A percentile compares a stretch with the other conserved stretches of the same genome.
Conservation (phyloP, 2,113 vertebrate genomes). For the Trochalopteron elliotii region DNA sequence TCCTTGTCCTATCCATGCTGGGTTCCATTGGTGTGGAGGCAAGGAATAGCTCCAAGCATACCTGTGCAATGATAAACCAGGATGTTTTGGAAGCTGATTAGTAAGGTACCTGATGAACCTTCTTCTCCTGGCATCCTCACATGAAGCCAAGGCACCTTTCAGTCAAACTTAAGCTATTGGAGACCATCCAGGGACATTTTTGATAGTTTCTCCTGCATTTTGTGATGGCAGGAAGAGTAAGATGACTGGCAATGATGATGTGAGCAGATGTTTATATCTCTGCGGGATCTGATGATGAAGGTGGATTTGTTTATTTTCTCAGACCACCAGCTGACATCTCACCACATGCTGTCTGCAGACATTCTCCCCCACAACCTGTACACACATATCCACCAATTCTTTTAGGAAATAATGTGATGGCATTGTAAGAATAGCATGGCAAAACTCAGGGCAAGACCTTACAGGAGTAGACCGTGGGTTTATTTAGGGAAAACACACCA, state of each 20-base stretch:
- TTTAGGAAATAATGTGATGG: background rate
- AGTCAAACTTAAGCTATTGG: background rate
- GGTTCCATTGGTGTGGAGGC: fast-evolving
- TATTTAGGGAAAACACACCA: background rate
- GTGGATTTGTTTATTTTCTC: background rate
- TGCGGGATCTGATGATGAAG: background rate
- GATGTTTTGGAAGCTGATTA: background rate
- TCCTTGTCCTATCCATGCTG: background rate
- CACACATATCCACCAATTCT: background rate
- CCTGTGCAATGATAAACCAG: fast-evolving
- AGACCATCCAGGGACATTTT: background rate
- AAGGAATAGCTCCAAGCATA: background rate
- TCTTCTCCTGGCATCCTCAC: background rate
- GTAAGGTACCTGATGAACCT: background rate
- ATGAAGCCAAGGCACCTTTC: background rate
- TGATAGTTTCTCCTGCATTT: background rate
- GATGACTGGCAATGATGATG: fast-evolving
- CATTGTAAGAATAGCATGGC: background rate
- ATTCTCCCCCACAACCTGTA: fast-evolving
- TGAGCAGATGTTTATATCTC: background rate
- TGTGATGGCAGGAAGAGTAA: fast-evolving
- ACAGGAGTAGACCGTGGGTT: background rate
- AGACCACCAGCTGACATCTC: background rate
- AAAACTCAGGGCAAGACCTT: background rate
- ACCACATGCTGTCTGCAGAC: fast-evolving